phyloP scores from a whole-genome alignment of 2,888 invertebrate species.

The Papilio protenor region DNA sequence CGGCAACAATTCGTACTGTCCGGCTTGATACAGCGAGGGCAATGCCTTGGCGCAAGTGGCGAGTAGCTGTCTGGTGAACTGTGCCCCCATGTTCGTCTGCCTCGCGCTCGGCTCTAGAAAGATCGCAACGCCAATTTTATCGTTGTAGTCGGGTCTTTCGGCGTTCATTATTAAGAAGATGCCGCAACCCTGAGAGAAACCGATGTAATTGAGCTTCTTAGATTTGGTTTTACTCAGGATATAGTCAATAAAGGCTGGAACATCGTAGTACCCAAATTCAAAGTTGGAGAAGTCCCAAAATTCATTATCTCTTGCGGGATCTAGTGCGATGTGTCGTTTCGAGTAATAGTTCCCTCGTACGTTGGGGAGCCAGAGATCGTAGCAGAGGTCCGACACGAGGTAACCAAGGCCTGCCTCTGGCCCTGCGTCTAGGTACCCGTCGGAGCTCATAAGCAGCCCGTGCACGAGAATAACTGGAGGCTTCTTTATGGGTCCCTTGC shows the following conservation, averaged over 20 bases:
- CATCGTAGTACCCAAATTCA: slow-evolving; percentile 89
- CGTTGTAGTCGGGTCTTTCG: slow-evolving; percentile 86
- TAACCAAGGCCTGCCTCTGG: slow-evolving; percentile 57
- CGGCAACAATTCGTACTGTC: slow-evolving; percentile 61
- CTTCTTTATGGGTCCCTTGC: slow-evolving; percentile 48
- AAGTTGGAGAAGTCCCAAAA: slow-evolving; percentile 86
- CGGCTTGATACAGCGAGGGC: slow-evolving; percentile 51
- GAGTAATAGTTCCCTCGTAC: slow-evolving; percentile 76
- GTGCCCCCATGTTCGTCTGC: slow-evolving; percentile 71
- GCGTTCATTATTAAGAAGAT: slow-evolving; percentile 87
- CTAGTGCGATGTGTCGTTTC: slow-evolving; percentile 75
- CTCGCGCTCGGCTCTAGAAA: slow-evolving; percentile 86
- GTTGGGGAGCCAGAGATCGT: slow-evolving; percentile 64
- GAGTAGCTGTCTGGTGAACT: slow-evolving; percentile 47
- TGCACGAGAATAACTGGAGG: slow-evolving; percentile 71
- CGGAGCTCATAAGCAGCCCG: slow-evolving; percentile 67
- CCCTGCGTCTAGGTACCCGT: slow-evolving; percentile 68
- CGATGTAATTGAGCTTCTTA: slow-evolving; percentile 79
- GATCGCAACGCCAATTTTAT: slow-evolving; percentile 79
- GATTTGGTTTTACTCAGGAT: slow-evolving; percentile 59
- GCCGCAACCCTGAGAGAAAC: slow-evolving; percentile 90
- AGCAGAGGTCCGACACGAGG: slow-evolving; percentile 55
- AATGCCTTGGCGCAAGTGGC: too few species aligned
- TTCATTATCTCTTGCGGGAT: slow-evolving; percentile 60
- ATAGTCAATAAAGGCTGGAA: slow-evolving; percentile 85